Percentiles rank a stretch among this genome's conserved stretches.
Evolutionary conservation across 2,888 invertebrate genomes (phyloP).

Genomic region (Hecatera dysodea): DNA sequence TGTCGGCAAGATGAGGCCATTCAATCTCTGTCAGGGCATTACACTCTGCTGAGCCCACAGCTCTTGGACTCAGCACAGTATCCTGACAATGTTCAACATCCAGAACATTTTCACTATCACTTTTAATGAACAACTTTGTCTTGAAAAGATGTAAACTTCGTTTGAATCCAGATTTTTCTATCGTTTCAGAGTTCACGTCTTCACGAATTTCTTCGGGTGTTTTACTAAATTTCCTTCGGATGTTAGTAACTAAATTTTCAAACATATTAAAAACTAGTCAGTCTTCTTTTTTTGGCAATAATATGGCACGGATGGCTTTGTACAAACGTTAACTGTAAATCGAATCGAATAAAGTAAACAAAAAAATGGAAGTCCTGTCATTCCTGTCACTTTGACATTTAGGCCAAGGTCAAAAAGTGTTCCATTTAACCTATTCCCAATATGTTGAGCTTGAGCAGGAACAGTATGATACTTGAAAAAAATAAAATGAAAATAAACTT

Average conservation of each 20-base stretch:
- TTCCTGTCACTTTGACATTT: constrained; percentile 85
- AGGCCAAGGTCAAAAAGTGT: constrained; percentile 84
- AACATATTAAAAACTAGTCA: constrained; percentile 88
- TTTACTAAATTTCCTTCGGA: constrained; percentile 86
- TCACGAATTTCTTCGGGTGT: constrained; percentile 76
- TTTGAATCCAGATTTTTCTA: constrained; percentile 81
- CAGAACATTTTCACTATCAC: constrained; percentile 68
- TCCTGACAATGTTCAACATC: constrained; percentile 79
- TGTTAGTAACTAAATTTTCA: constrained; percentile 84
- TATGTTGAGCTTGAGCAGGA: constrained; percentile 38
- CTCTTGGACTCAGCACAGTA: constrained; percentile 90
- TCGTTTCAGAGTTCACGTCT: constrained; percentile 66
- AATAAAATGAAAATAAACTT: constrained; percentile 73
- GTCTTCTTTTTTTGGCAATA: constrained; percentile 85
- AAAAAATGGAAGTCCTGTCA: constrained; percentile 76
- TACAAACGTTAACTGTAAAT: constrained; percentile 69
- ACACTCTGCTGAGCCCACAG: constrained; percentile 85
- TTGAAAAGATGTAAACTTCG: constrained; percentile 81
- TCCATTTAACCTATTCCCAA: constrained; percentile 72
- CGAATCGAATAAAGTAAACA: constrained; percentile 71
- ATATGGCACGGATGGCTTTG: constrained; percentile 82
- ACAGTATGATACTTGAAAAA: neutral
- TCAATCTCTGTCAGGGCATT: constrained; percentile 87
- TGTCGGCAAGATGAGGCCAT: constrained; percentile 90
- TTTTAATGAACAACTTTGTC: constrained; percentile 77